Evolutionary conservation across 2,797 vertebrate species (phyloP).

Genomic region (Pagetopsis macropterus): DNA sequence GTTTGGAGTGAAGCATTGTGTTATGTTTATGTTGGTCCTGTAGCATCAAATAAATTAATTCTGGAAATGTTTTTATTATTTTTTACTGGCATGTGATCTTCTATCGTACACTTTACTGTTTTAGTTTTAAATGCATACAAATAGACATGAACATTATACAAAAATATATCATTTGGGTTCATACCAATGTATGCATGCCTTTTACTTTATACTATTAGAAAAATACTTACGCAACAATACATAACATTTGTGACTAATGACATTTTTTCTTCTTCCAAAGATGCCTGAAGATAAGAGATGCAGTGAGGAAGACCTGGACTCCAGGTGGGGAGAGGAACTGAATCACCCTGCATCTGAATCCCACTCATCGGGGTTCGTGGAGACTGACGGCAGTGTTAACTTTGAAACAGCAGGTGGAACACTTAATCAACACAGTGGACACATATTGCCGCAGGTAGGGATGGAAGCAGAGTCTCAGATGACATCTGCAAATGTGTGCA

Average conservation of each 20-base stretch:
- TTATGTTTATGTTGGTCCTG: background rate
- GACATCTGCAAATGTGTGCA: slow-evolving; percentile 28
- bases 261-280: slow-evolving; percentile 41
- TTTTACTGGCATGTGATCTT: background rate
- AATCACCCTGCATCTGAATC: slow-evolving; percentile 29
- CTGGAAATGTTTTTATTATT: background rate
- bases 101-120: background rate
- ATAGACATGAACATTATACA: background rate
- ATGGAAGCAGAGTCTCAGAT: slow-evolving; percentile 34
- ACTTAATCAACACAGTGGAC: slow-evolving; percentile 19
- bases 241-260: background rate
- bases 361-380: slow-evolving; percentile 16
- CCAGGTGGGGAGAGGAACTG: slow-evolving; percentile 25
- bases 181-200: background rate
- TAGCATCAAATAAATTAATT: background rate
- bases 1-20: background rate
- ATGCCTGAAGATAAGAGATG: slow-evolving; percentile 32
- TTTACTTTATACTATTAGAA: background rate
- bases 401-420: slow-evolving; percentile 17
- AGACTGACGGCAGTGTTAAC: slow-evolving; percentile 17
- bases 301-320: slow-evolving; percentile 45
- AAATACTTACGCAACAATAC: background rate
- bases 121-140: background rate
- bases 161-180: background rate
- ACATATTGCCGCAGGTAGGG: slow-evolving; percentile 5